These are phyloP conservation scores for Oligia fasciuncula DNA, from an alignment of 2,888 invertebrate species.

Conservation along the genomic window DNA sequence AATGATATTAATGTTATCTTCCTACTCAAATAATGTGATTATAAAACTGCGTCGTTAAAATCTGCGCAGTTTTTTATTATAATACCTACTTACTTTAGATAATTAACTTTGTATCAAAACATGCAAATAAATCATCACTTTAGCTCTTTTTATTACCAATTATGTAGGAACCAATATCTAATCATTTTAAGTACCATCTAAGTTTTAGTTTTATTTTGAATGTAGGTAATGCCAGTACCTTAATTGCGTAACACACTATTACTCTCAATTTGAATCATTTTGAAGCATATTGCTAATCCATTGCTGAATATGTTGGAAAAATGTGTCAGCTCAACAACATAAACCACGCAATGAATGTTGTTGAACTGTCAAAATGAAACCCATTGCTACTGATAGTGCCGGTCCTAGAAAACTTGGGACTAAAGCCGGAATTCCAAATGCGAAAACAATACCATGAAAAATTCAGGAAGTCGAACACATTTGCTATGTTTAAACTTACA, in stretches of 20 bases:
- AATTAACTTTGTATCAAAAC: conserved; percentile 8
- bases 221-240: neutral
- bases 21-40: conserved; percentile 5
- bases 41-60: conserved; percentile 20
- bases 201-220: neutral
- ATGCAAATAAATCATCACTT: conserved; percentile 1
- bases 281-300: too few species aligned
- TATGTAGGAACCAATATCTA: neutral
- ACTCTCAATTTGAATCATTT: too few species aligned
- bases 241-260: too few species aligned
- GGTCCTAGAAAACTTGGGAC: neutral
- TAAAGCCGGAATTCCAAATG: neutral
- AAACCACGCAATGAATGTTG: too few species aligned
- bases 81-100: neutral
- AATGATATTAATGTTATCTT: conserved; percentile 10
- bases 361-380: too few species aligned
- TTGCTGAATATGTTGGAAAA: too few species aligned
- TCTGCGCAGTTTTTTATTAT: conserved; percentile 2
- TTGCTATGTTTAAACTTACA: too few species aligned
- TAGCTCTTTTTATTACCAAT: neutral
- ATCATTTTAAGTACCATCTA: neutral
- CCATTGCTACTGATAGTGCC: too few species aligned
- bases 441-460: too few species aligned
- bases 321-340: too few species aligned
- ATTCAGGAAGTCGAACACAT: too few species aligned